Evolutionary conservation across 2,113 vertebrate species (phyloP).

Genomic region (Tautogolabrus adspersus): DNA sequence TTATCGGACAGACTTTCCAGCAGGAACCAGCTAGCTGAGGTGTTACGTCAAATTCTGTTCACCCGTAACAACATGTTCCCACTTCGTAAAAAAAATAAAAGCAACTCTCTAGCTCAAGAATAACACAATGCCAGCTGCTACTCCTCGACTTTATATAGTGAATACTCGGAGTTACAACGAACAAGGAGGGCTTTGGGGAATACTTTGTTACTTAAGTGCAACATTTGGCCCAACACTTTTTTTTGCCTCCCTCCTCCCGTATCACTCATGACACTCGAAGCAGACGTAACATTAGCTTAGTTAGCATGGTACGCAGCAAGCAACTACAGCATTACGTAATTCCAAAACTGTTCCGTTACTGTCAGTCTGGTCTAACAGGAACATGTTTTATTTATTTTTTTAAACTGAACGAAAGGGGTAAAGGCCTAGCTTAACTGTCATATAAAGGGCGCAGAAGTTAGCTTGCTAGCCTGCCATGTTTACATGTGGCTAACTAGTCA

Average conservation of each 20-base stretch:
- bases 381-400: too few species aligned
- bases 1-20: not conserved
- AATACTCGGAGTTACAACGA: too few species aligned
- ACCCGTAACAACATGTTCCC: not conserved
- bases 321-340: not conserved
- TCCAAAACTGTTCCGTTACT: too few species aligned
- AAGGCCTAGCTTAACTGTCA: not conserved
- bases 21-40: not conserved
- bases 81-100: not conserved
- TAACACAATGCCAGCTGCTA: too few species aligned
- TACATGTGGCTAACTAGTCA: conserved; percentile 75
- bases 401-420: too few species aligned
- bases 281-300: not conserved
- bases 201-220: not conserved
- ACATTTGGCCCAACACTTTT: conserved; percentile 6
- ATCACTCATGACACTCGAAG: not conserved
- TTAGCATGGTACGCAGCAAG: conserved; percentile 9
- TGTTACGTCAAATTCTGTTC: not conserved
- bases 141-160: too few species aligned
- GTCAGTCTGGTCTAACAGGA: rapidly evolving
- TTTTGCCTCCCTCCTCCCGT: not conserved
- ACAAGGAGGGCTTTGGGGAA: not conserved
- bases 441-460: conserved; percentile 24
- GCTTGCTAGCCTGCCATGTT: conserved; percentile 66
- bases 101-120: rapidly evolving